phyloP scores from a whole-genome alignment of 2,888 invertebrate genomes.

The Eremobia ochroleuca region DNA sequence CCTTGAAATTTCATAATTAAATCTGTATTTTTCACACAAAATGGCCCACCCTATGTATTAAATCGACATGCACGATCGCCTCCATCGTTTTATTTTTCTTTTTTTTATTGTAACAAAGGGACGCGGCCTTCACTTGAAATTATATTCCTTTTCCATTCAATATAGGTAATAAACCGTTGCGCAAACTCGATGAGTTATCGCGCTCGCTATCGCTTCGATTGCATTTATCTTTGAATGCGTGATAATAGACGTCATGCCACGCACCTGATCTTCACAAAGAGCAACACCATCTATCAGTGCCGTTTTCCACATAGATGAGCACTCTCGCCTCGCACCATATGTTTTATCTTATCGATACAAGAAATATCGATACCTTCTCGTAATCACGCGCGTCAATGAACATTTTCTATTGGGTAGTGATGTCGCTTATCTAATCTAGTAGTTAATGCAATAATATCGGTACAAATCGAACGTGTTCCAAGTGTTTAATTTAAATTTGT shows the following conservation, averaged over 20 bases:
- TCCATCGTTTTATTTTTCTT: conserved; percentile 53
- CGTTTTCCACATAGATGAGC: conserved; percentile 77
- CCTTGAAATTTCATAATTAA: conserved; percentile 59
- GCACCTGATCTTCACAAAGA: conserved; percentile 71
- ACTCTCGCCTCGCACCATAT: conserved; percentile 73
- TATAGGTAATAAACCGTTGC: conserved; percentile 62
- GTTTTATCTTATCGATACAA: conserved; percentile 82
- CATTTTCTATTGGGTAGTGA: conserved; percentile 78
- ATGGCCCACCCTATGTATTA: conserved; percentile 32
- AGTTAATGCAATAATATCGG: conserved; percentile 61
- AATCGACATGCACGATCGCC: conserved; percentile 58
- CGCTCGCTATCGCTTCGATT: conserved; percentile 74
- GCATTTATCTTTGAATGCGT: conserved; percentile 78
- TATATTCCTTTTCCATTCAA: conserved; percentile 53
- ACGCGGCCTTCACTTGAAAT: conserved; percentile 51
- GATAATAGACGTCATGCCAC: conserved; percentile 76
- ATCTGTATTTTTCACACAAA: conserved; percentile 53
- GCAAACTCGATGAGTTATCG: conserved; percentile 70
- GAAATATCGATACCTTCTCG: conserved; percentile 77
- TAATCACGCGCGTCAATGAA: conserved; percentile 85
- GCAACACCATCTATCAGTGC: conserved; percentile 67
- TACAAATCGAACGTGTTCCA: conserved; percentile 65
- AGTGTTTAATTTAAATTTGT: conserved; percentile 60
- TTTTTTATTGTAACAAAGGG: conserved; percentile 51
- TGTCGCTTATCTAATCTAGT: conserved; percentile 69